These are phyloP conservation scores for Nymphalis c-album DNA, from an alignment of 2,888 invertebrate species.

Conservation along the genomic window DNA sequence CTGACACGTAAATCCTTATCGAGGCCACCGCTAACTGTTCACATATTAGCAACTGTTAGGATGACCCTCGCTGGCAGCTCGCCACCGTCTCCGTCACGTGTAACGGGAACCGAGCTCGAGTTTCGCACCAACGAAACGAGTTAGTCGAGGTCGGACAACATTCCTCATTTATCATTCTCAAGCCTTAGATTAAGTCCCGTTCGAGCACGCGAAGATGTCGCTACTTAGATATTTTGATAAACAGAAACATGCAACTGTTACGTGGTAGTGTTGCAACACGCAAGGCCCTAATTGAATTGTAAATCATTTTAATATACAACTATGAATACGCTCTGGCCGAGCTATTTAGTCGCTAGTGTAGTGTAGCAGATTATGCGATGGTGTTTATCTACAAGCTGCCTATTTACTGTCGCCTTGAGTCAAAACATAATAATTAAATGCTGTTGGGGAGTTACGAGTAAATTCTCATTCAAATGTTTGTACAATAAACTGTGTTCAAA, in stretches of 20 bases:
- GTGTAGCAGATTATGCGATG: too few relatives aligned
- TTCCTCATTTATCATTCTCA: slow-evolving; percentile 4
- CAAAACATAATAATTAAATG: too few relatives aligned
- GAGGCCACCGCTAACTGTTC: background rate
- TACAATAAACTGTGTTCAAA: too few relatives aligned
- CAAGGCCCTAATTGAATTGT: background rate
- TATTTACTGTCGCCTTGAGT: too few relatives aligned
- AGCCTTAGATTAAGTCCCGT: slow-evolving; percentile 1
- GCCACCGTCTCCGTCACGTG: background rate
- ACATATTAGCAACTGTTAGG: background rate
- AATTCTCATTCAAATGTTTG: too few relatives aligned
- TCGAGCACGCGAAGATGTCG: slow-evolving; percentile 5
- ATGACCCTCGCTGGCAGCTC: background rate
- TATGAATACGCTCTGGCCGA: too few relatives aligned
- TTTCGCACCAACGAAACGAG: slow-evolving; percentile 7
- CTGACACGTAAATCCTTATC: too few relatives aligned
- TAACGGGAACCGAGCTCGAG: background rate
- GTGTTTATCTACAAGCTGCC: too few relatives aligned
- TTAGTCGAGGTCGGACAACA: slow-evolving; percentile 16
- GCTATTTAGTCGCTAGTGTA: too few relatives aligned
- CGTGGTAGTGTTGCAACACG: background rate
- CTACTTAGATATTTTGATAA: background rate
- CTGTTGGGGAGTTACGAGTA: too few relatives aligned
- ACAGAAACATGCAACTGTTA: background rate
- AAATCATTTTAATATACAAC: too few relatives aligned